Base-by-base conservation (phyloP, 2,113 vertebrate species). In the Pungitius pungitius region DNA sequence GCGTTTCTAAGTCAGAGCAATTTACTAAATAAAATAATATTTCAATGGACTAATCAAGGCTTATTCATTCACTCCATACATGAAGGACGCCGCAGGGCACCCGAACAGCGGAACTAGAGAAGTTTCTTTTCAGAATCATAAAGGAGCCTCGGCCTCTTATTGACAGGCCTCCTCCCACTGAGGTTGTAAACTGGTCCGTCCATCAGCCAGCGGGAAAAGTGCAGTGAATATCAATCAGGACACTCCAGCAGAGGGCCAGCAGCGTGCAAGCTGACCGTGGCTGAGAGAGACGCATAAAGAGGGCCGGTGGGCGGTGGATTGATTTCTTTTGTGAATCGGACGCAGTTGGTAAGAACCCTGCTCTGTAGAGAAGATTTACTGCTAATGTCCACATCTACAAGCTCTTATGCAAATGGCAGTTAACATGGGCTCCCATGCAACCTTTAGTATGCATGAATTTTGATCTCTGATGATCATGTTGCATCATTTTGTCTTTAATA, bases 141-240 rank as follows among this genome's bases (percentile, higher is more conserved):
- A 80, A 78, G 80, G 58, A 56, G 52, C 39, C 55, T 67, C 18
- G 6, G 80, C 35, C 63, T 78, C 2, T 2, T 69, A 73, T 73
- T 81, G 83, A 83, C 74, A 63, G 52, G 55, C 77, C 77, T 84
- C 69, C 78, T 85, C 75, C 78, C 78, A 80, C 74, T 47, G 42
- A 86, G 77, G 69, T 70, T 85, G 83, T 83, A 80, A 87, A 82
- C 52, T 67, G 73, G 54, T 73, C 82, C 57, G 62, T 56, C 64
- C 72, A 74, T 86, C 77, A 84, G 77, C 67, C 66, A 63, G 54
- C 2, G 1, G 59, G 59, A 71, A 70, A 75, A 79, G 61, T 76
- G 81, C 72, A 51, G 18, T 66, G 88, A 88, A 83, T 86, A 87
- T 76, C 65, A 88, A 89, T 66, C 60, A 86, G 82, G 26, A 39